Evolutionary conservation across 2,797 vertebrate genomes (phyloP).

Genomic region (Poecilia gillii): DNA sequence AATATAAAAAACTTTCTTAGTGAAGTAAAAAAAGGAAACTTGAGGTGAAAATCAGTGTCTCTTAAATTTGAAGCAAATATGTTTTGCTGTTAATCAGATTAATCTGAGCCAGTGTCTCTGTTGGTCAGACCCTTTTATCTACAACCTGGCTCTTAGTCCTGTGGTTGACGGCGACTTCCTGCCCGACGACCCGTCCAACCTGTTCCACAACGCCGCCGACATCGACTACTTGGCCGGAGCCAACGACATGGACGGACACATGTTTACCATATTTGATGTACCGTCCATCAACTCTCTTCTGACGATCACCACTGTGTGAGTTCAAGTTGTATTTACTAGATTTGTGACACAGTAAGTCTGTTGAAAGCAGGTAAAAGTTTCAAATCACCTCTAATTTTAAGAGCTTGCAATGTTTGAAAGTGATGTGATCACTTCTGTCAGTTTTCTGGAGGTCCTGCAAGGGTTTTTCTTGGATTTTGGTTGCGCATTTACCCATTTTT

Average conservation of each 20-base stretch:
- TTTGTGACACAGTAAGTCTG: neutral
- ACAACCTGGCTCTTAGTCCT: slow-evolving; percentile 79
- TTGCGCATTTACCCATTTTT: neutral
- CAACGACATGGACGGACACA: slow-evolving; percentile 93
- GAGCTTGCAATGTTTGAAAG: neutral
- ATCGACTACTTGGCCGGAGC: slow-evolving; percentile 87
- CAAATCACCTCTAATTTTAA: neutral
- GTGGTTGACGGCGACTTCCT: slow-evolving; percentile 93
- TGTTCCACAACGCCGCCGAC: slow-evolving; percentile 88
- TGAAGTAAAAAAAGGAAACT: neutral
- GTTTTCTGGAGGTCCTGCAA: neutral
- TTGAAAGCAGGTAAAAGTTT: neutral
- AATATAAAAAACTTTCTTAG: neutral
- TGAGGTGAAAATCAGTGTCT: neutral
- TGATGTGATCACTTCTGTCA: neutral
- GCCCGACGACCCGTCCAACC: slow-evolving; percentile 81
- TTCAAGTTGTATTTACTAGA: slow-evolving; percentile 8
- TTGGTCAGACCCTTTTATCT: slow-evolving; percentile 80
- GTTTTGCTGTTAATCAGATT: neutral
- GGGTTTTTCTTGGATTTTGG: neutral
- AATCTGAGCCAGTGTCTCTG: neutral
- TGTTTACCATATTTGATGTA: slow-evolving; percentile 85
- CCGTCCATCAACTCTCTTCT: slow-evolving; percentile 80
- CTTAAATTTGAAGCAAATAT: neutral
- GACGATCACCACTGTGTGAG: slow-evolving; percentile 77